Base-by-base conservation (phyloP, 2,888 invertebrate species). In the Epinotia bilunana region DNA sequence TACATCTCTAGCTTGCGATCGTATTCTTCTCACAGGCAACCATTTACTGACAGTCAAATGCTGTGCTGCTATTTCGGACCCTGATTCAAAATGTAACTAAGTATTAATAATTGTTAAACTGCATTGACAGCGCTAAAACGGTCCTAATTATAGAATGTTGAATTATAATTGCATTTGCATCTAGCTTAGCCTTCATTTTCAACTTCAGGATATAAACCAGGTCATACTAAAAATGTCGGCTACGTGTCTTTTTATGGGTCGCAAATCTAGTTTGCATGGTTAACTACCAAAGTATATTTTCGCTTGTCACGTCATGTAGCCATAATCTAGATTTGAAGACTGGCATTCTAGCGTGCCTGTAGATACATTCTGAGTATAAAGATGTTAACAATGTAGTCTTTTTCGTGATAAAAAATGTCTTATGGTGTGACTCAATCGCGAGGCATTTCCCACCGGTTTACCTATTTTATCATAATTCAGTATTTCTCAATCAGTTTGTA, bases 241-340 rank as follows among this genome's bases (percentile, higher is more conserved):
- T 74, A 74, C 74, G 70, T 74, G 64, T 60, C 11, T 28, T 64
- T 74, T 74, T 65, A 70, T 74, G 28, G 64, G 74, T 28, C 53
- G 53, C 43, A 65, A 71, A 71, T 70, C 74, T 71, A 74, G 70
- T 43, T 43, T 39, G 58, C 49, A 69, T 63, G 63, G 49, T 49
- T 73, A 72, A 2, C 46, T 46, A 46, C 1, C 53, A 53, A 53
- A 49, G 46, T 20, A 63, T 63, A 71, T 74, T 74, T 74, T 65
- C 60, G 70, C 65, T 60, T 64, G 74, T 74, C 74, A 71, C 74
- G 70, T 61, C 70, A 65, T 58, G 39, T 39, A 65, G 60, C 64
- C 60, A 74, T 74, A 74, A 70, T 65, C 68, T 69, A 46, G 58
- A 46, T 60, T 69, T 46, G 28, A n/a, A 69, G 28, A 12, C 58